A percentile compares a stretch with the other conserved stretches of the same genome.
phyloP scores from a whole-genome alignment of 2,888 invertebrate species.

The Camptogramma bilineatum region DNA sequence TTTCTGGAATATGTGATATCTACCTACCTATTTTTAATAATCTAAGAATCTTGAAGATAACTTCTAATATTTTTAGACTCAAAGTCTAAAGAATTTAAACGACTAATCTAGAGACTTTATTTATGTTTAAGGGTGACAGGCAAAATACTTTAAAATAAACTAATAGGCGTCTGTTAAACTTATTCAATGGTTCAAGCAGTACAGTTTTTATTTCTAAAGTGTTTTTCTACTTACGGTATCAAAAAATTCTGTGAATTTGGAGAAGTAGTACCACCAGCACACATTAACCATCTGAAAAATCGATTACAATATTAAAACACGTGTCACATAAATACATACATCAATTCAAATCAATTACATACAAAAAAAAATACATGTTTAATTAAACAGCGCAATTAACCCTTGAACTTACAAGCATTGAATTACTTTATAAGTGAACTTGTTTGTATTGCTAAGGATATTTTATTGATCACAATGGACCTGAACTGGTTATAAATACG shows the following conservation, averaged over 20 bases:
- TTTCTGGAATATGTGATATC: too few relatives aligned
- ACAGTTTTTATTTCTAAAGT: slow-evolving; percentile 42
- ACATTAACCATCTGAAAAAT: slow-evolving; percentile 94
- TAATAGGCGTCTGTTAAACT: too few relatives aligned
- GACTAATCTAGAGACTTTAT: too few relatives aligned
- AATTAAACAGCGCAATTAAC: slow-evolving; percentile 12
- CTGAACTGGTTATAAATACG: slow-evolving; percentile 8
- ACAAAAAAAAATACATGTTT: slow-evolving; percentile 4
- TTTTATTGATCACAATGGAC: background rate
- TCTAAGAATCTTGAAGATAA: too few relatives aligned
- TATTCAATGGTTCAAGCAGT: too few relatives aligned
- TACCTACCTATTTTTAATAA: too few relatives aligned
- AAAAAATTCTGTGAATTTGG: slow-evolving; percentile 94
- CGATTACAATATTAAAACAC: slow-evolving; percentile 22
- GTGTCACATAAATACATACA: background rate
- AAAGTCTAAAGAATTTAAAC: too few relatives aligned
- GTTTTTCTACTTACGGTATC: background rate
- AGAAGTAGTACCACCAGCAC: slow-evolving; percentile 98
- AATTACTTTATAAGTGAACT: slow-evolving; percentile 3
- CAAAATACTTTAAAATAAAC: too few relatives aligned
- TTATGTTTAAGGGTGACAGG: too few relatives aligned
- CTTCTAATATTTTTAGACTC: too few relatives aligned
- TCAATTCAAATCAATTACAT: background rate
- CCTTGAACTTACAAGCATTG: slow-evolving; percentile 18
- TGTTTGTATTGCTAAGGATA: slow-evolving; percentile 10